phyloP scores from a whole-genome alignment of 2,113 vertebrate species.

The Myodes glareolus region DNA sequence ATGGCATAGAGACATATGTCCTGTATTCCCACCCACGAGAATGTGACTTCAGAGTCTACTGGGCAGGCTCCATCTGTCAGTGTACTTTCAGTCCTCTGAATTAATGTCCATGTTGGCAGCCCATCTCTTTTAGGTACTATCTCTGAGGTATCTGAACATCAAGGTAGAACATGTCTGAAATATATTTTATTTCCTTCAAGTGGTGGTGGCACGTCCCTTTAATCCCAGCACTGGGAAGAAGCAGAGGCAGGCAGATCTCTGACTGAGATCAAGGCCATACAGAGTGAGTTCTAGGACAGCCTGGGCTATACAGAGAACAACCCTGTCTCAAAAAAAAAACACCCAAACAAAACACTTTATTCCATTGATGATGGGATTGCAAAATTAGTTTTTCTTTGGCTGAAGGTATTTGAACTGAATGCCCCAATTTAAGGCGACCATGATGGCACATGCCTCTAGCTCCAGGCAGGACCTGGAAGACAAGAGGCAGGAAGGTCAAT shows the following conservation, averaged over 20 bases:
- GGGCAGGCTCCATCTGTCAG: not conserved
- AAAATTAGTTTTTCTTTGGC: not conserved
- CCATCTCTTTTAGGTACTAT: conserved; percentile 20
- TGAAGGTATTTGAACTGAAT: not conserved
- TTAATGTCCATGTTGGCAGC: conserved; percentile 31
- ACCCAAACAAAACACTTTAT: too few relatives aligned
- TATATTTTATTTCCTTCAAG: not conserved
- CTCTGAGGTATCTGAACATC: not conserved
- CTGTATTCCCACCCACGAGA: not conserved
- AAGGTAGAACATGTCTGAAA: not conserved
- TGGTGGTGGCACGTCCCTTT: not conserved
- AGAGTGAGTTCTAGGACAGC: not conserved
- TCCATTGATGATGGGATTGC: not conserved
- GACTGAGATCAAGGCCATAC: not conserved
- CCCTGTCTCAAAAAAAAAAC: not conserved
- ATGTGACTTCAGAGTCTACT: not conserved
- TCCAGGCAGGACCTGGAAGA: not conserved
- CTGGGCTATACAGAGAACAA: not conserved
- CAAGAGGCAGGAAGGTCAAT: not conserved
- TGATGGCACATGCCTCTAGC: not conserved
- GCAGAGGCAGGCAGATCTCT: not conserved
- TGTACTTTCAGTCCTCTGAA: conserved; percentile 20
- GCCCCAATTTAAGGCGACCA: not conserved
- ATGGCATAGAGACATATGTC: not conserved
- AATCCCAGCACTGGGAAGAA: not conserved